Base-by-base conservation (phyloP, 2,888 invertebrate species). In the Venustoraphidia nigricollis region DNA sequence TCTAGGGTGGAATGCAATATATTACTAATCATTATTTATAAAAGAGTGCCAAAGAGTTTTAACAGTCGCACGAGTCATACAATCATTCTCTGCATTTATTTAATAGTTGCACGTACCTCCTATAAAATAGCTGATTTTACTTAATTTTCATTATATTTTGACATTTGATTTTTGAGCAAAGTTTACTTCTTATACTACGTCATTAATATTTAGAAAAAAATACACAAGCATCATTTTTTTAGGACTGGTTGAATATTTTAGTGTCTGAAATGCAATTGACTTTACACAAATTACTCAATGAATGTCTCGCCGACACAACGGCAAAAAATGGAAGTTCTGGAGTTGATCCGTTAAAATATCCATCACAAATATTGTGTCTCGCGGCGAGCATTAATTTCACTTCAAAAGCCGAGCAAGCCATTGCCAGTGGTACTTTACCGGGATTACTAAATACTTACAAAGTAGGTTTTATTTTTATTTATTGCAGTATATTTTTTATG, bases 331-430 rank as follows among this genome's bases (percentile, higher is more conserved):
- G 58, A 56, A 59, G 63, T 8, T 43, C 48, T 27, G 55, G 62
- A n/a, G 62, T 67, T 52, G 84, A 76, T 72, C 84, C 75, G 57
- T 66, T 64, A 10, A 73, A 72, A 56, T 83, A 75, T 60, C 83
- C 83, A 42, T 81, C 79, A 2, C 84, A 94, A 75, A 81, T 94
- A 54, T 69, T 95, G 39, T 90, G 91, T 62, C 71, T 94, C 43
- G 79, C 85, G 3, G 88, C 92, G 59, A 83, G 82, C 58, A 81
- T 96, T 46, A 73, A 80, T 47, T 96, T 95, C 65, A 90, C 92
- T 1, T 78, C 79, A 53, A 80, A 82, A 61, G 79, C 85, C 54
- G 95, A 96, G 66, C 79, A 78, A 58, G 83, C 90, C 3, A 83
- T 95, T 53, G 63, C 67, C 8, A 71, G 75, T 45, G 80, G 81